Conservation (phyloP, 2,888 invertebrate species). For the Mantis religiosa region DNA sequence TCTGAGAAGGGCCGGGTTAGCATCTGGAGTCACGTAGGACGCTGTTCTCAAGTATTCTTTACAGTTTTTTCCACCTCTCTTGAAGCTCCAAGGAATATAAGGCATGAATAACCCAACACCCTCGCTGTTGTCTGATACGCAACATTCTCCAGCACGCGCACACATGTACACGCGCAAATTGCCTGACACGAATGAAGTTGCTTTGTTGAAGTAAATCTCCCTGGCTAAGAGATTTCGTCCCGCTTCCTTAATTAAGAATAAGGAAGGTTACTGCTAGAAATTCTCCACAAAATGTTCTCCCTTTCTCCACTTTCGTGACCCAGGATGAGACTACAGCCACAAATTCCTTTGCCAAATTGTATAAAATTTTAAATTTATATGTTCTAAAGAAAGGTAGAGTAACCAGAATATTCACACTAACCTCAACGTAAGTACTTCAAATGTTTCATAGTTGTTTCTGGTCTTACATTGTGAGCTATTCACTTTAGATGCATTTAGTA, state of each 20-base stretch:
- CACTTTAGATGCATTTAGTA: too few species aligned
- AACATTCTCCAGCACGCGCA: not conserved
- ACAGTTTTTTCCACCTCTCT: not conserved
- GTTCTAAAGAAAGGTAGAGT: too few species aligned
- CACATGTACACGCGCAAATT: not conserved
- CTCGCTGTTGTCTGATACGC: not conserved
- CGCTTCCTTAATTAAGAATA: not conserved
- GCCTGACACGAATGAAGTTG: not conserved
- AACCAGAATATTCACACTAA: too few species aligned
- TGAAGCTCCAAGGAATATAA: not conserved
- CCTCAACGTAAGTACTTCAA: too few species aligned
- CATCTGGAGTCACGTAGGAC: not conserved
- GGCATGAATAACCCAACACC: not conserved
- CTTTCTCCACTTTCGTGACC: too few species aligned
- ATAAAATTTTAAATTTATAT: too few species aligned
- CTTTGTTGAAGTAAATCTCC: not conserved
- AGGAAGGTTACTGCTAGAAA: not conserved
- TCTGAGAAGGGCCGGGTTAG: not conserved
- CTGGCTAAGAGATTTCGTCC: not conserved
- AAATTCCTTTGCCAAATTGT: too few species aligned
- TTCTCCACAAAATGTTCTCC: not conserved
- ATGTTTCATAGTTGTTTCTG: too few species aligned
- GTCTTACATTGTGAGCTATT: too few species aligned
- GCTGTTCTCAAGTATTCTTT: not conserved
- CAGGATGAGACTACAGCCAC: too few species aligned